Evolutionary conservation across 2,888 invertebrate genomes (phyloP).

Genomic region (Quadriops clusia): DNA sequence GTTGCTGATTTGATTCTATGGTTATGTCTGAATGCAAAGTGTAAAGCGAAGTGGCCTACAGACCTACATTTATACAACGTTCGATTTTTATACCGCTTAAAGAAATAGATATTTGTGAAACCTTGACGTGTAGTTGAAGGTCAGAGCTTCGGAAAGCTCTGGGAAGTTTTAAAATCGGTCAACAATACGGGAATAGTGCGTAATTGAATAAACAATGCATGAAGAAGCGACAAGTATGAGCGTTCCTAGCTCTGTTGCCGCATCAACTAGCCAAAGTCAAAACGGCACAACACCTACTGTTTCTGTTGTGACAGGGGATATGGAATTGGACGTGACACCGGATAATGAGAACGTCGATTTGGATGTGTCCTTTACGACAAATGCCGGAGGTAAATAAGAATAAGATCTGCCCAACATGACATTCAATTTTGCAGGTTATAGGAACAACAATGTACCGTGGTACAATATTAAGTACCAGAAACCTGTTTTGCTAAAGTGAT

Average conservation of each 20-base stretch:
- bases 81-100: constrained; percentile 44
- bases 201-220: constrained; percentile 47
- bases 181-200: constrained; percentile 34
- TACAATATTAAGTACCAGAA: too few species aligned
- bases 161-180: constrained; percentile 34
- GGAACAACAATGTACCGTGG: constrained; percentile 10
- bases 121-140: constrained; percentile 37
- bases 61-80: constrained; percentile 72
- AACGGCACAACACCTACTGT: constrained; percentile 31
- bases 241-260: constrained; percentile 52
- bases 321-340: constrained; percentile 40
- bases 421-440: constrained; percentile 15
- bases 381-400: constrained; percentile 44
- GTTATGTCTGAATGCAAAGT: constrained; percentile 68
- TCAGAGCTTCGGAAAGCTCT: constrained; percentile 37
- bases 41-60: constrained; percentile 82
- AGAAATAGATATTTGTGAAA: constrained; percentile 38
- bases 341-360: constrained; percentile 48
- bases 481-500: constrained; percentile 1
- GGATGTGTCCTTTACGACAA: constrained; percentile 50
- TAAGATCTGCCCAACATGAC: constrained; percentile 1
- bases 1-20: constrained; percentile 57
- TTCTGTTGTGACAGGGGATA: constrained; percentile 36
- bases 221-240: constrained; percentile 59
- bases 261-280: constrained; percentile 44